Percentiles rank a stretch among this genome's conserved stretches.
phyloP scores from a whole-genome alignment of 2,797 vertebrate species.

The Hoplostethus mediterraneus region DNA sequence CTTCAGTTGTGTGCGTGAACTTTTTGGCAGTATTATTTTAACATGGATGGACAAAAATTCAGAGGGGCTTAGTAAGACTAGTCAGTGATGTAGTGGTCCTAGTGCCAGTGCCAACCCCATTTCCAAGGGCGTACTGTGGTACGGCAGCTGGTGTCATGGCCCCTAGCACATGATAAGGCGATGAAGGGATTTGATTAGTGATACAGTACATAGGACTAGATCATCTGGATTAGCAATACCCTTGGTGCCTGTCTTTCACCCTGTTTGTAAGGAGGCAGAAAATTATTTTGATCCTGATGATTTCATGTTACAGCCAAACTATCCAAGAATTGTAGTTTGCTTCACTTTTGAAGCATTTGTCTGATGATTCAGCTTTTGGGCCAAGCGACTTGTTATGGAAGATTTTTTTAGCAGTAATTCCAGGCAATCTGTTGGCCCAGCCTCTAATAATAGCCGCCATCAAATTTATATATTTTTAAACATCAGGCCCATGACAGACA shows the following conservation, averaged over 20 bases:
- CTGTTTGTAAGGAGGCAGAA: slow-evolving; percentile 6
- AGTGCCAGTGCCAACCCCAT: slow-evolving; percentile 5
- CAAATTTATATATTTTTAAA: slow-evolving; percentile 63
- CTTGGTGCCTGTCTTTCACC: slow-evolving; percentile 36
- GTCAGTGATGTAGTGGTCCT: not conserved
- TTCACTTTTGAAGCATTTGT: slow-evolving; percentile 24
- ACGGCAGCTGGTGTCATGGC: slow-evolving; percentile 70
- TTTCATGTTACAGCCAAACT: slow-evolving; percentile 11
- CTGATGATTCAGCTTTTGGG: slow-evolving; percentile 19
- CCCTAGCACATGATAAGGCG: slow-evolving; percentile 73
- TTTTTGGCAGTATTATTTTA: not conserved
- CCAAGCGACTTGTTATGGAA: not conserved
- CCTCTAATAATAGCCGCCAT: slow-evolving; percentile 48
- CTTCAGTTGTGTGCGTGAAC: not conserved
- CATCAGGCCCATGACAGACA: slow-evolving; percentile 59
- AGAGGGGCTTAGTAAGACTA: not conserved
- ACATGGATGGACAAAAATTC: not conserved
- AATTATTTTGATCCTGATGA: slow-evolving; percentile 13
- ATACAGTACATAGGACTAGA: slow-evolving; percentile 80
- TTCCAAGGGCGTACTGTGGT: slow-evolving; percentile 67
- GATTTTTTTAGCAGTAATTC: slow-evolving; percentile 7
- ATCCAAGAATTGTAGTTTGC: not conserved
- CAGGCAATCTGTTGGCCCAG: slow-evolving; percentile 21
- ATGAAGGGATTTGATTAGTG: slow-evolving; percentile 83
- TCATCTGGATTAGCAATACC: slow-evolving; percentile 80